Conservation (phyloP, 2,888 invertebrate species). For the Coelogynopora nodosa region DNA sequence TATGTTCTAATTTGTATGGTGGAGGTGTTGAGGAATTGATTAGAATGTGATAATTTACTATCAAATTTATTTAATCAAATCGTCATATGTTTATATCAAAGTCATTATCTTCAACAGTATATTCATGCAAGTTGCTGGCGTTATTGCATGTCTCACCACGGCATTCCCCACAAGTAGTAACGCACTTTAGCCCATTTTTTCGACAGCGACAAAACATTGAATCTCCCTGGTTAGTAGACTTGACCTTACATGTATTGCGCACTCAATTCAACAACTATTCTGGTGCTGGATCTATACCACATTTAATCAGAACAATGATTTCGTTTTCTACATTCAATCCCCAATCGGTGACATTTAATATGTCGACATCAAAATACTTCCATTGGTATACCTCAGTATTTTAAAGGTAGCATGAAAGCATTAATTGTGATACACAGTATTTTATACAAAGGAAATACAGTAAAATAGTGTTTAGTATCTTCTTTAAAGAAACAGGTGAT, state of each 20-base stretch:
- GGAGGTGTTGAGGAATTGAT: no score
- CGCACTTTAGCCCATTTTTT: neutral
- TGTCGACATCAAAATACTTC: neutral
- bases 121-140: neutral
- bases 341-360: neutral
- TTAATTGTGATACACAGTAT: neutral
- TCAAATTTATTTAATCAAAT: neutral
- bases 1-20: no score
- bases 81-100: neutral
- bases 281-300: neutral
- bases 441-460: neutral
- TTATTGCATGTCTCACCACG: neutral
- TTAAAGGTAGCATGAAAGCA: neutral
- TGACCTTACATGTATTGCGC: neutral
- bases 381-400: neutral
- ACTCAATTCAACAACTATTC: neutral
- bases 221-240: neutral
- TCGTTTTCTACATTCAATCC: neutral
- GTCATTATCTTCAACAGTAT: neutral
- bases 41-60: neutral
- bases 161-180: neutral
- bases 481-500: neutral
- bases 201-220: neutral
- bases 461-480: slow-evolving; percentile 16
- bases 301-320: neutral